Evolutionary conservation across 2,113 vertebrate genomes (phyloP).

Genomic region (Anas platyrhynchos): DNA sequence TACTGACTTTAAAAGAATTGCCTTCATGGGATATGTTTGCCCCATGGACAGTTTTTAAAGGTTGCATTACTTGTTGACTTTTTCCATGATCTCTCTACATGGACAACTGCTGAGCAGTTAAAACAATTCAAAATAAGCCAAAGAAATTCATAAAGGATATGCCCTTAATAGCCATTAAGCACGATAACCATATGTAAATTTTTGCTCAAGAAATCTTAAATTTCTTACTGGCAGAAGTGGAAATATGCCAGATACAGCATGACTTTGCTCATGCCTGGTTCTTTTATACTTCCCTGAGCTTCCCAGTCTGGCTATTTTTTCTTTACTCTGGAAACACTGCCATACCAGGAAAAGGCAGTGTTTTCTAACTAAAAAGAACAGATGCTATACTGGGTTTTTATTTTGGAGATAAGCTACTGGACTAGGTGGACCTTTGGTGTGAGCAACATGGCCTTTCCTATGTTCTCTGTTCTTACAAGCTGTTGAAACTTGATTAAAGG

Average conservation of each 20-base stretch:
- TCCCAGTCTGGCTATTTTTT: neutral
- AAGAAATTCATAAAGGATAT: neutral
- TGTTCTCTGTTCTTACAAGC: neutral
- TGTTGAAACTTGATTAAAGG: conserved; percentile 32
- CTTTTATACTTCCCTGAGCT: neutral
- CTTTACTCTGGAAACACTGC: neutral
- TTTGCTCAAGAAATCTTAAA: neutral
- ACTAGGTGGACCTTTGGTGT: neutral
- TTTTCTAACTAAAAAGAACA: neutral
- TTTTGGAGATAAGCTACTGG: neutral
- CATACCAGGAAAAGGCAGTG: neutral
- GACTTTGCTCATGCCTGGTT: neutral
- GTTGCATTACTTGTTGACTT: neutral
- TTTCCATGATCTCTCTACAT: neutral
- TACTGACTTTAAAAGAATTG: neutral
- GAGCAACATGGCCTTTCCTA: neutral
- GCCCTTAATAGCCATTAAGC: neutral
- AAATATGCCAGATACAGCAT: neutral
- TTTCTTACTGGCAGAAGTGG: neutral
- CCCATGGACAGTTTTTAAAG: neutral
- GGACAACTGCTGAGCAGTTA: neutral
- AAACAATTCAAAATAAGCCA: neutral
- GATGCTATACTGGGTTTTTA: neutral
- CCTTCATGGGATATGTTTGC: neutral
- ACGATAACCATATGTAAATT: neutral